Base-by-base conservation (phyloP, 92 coral and sea anemone genomes). In the Siderastrea siderea region DNA sequence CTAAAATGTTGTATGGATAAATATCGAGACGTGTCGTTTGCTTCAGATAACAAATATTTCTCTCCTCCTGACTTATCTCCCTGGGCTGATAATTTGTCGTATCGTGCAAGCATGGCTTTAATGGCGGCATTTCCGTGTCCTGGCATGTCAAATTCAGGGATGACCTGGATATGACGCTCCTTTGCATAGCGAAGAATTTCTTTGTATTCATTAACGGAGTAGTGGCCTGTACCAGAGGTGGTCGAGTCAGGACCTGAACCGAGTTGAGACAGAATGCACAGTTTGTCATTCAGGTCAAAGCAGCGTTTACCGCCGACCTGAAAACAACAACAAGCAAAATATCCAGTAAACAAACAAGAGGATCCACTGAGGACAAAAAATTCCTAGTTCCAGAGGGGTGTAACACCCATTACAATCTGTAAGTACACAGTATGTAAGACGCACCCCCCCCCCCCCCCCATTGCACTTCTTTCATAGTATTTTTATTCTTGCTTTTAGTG, bases 101-200 rank as follows among this genome's bases (percentile, higher is more conserved):
- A 89, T 3, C 98, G 91, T 8, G 96, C 93, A 44, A 71, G 90
- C 98, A 95, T 95, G 4, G 98, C 88, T 74, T 93, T 93, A 11
- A 95, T 93, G 15, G 96, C 95, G 9, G 98, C 96, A 68, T 93
- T 89, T 17, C 93, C 87, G 66, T 93, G 96, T 0, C 99, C 99
- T 2, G 99, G 99, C 98, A 97, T 97, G 90, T 97, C 99, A 76
- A 97, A 95, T 86, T 97, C 99, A 3, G 99, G 99, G 59, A 97
- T 95, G 13, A 97, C 96, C 78, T 97, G 91, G 19, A 97, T 96
- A 53, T 92, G 96, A 3, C 86, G 95, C 26, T 87, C 85, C 5
- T 88, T 90, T 47, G 98, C 99, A 75, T 94, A 81, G 53, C 68
- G 58, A 8, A 97, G 91, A 38, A 97, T 95, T 7, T 92, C 94